Conservation (phyloP, 2,797 vertebrate species). For the Thamnophis elegans region DNA sequence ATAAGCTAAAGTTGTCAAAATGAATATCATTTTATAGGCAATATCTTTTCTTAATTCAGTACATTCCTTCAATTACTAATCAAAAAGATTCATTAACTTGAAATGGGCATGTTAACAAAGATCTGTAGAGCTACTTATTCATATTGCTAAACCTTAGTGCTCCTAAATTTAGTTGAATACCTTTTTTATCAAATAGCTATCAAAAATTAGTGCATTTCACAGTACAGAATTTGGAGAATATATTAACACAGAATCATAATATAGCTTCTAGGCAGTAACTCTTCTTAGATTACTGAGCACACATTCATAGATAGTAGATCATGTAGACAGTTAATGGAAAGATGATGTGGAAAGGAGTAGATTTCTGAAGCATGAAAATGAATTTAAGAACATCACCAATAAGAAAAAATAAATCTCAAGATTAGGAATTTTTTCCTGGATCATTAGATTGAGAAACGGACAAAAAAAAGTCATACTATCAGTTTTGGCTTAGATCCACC, state of each 20-base stretch:
- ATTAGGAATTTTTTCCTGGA: background rate
- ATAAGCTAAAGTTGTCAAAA: constrained; percentile 37
- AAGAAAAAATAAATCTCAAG: background rate
- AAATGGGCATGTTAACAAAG: constrained; percentile 26
- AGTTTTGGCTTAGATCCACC: background rate
- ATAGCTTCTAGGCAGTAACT: background rate
- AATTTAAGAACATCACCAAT: background rate
- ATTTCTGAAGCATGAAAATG: background rate
- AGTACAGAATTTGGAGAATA: constrained; percentile 3
- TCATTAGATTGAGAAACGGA: background rate
- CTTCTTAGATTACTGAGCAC: background rate
- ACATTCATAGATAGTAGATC: background rate
- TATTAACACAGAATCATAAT: constrained; percentile 12
- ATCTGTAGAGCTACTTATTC: constrained; percentile 29
- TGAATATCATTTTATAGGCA: constrained; percentile 30
- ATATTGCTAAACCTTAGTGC: constrained; percentile 13
- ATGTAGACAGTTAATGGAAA: background rate
- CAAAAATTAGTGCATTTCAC: constrained; percentile 17
- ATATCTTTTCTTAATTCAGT: constrained; percentile 31
- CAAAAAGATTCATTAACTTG: constrained; percentile 37
- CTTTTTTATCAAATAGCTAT: constrained; percentile 30
- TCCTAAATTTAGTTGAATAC: constrained; percentile 25
- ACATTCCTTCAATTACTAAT: constrained; percentile 36
- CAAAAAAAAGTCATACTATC: background rate
- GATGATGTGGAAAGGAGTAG: background rate